These are phyloP conservation scores for Polymixis flavicincta DNA, from an alignment of 2,888 invertebrate genomes.

Conservation along the genomic window DNA sequence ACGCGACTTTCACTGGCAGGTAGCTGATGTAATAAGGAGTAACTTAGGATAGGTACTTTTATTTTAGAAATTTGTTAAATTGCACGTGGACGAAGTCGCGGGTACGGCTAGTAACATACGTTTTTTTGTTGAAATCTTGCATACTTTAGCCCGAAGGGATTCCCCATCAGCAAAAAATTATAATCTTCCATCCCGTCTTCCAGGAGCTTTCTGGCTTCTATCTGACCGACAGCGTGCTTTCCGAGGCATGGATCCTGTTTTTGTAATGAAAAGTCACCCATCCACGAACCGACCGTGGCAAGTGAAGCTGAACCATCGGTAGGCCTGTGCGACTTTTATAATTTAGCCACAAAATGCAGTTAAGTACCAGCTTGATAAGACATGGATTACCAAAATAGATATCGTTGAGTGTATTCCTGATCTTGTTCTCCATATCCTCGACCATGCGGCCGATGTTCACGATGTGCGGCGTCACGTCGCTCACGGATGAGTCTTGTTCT, in stretches of 20 bases:
- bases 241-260: no score
- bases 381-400: conserved; percentile 96
- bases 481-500: conserved; percentile 97
- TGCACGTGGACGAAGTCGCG: no score
- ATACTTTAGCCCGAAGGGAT: neutral
- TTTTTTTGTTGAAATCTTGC: neutral
- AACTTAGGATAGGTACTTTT: no score
- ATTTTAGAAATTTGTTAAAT: no score
- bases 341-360: neutral
- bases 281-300: neutral
- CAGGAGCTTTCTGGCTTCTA: no score
- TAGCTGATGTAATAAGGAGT: no score
- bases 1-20: no score
- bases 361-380: neutral
- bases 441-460: conserved; percentile 99
- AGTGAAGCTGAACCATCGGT: neutral
- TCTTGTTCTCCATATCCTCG: conserved; percentile 99
- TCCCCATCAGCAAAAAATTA: neutral
- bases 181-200: no score
- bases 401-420: conserved; percentile 98
- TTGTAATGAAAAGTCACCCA: neutral
- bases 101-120: no score
- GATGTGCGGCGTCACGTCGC: conserved; percentile 98
- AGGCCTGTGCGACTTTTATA: neutral
- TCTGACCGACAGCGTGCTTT: no score